phyloP scores from a whole-genome alignment of 2,797 vertebrate species.

The Mastacembelus armatus region DNA sequence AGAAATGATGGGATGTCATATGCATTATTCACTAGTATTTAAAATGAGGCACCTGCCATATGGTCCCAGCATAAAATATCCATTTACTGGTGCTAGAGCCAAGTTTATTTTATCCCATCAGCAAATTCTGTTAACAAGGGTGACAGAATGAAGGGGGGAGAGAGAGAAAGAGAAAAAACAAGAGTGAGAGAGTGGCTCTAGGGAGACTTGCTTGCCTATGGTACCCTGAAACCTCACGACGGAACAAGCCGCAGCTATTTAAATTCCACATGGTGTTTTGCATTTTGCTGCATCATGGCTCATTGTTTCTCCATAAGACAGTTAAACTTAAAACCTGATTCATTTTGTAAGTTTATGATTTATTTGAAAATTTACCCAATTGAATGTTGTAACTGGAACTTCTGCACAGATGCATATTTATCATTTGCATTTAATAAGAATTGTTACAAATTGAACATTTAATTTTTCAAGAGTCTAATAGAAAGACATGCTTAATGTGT shows the following conservation, averaged over 20 bases:
- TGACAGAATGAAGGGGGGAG: conserved; percentile 2
- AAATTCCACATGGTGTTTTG: conserved; percentile 49
- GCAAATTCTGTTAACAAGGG: conserved; percentile 67
- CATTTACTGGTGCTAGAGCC: conserved; percentile 47
- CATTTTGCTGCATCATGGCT: conserved; percentile 56
- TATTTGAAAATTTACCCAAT: conserved; percentile 12
- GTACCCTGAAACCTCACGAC: conserved; percentile 34
- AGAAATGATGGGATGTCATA: conserved; percentile 42
- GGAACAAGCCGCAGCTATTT: conserved; percentile 50
- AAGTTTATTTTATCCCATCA: conserved; percentile 67
- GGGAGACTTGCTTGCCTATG: conserved; percentile 41
- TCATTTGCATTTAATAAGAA: not conserved
- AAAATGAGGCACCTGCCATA: conserved; percentile 72
- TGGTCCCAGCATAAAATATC: conserved; percentile 67
- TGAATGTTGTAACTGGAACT: conserved; percentile 4
- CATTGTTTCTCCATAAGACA: conserved; percentile 26
- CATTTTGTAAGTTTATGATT: conserved; percentile 16
- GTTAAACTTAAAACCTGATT: not conserved
- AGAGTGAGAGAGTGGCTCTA: conserved; percentile 25
- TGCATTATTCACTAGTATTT: conserved; percentile 78
- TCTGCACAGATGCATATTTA: not conserved
- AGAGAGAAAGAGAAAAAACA: not conserved
- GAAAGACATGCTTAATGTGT: not conserved
- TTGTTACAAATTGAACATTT: not conserved
- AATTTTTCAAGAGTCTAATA: not conserved